Percentiles rank a stretch among this genome's conserved stretches.
These are phyloP conservation scores for Drosophila falleni DNA, from an alignment of 2,888 invertebrate genomes.

Conservation along the genomic window DNA sequence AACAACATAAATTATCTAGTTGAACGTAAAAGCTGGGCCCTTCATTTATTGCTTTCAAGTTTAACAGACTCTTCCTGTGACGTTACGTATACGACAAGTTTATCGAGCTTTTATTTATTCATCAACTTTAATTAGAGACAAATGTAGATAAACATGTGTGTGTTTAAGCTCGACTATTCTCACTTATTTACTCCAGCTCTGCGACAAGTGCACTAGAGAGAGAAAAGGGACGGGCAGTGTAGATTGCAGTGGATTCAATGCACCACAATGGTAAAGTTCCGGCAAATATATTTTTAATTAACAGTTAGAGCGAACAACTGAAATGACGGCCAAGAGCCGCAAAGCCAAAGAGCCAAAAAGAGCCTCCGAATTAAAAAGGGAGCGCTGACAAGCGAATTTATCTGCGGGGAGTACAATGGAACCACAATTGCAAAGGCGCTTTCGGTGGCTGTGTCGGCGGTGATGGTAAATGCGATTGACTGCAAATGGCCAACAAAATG, in stretches of 20 bases:
- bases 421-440: constrained; percentile 43
- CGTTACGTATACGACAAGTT: constrained; percentile 55
- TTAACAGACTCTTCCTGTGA: neutral
- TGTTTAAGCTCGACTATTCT: constrained; percentile 7
- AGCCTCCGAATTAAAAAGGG: neutral
- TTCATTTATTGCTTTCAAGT: neutral
- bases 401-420: constrained; percentile 29
- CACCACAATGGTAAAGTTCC: constrained; percentile 51
- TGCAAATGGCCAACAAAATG: constrained; percentile 75
- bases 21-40: too few species aligned
- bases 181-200: constrained; percentile 6
- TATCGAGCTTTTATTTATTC: constrained; percentile 2
- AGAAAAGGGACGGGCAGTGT: constrained; percentile 3
- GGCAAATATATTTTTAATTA: constrained; percentile 73
- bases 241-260: constrained; percentile 34
- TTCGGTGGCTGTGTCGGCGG: constrained; percentile 1
- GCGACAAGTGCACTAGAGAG: constrained; percentile 32
- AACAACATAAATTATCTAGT: too few species aligned
- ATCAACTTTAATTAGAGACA: constrained; percentile 28
- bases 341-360: constrained; percentile 28
- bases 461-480: constrained; percentile 61
- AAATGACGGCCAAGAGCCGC: constrained; percentile 61
- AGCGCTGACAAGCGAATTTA: constrained; percentile 58
- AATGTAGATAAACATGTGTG: constrained; percentile 15
- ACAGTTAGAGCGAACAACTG: constrained; percentile 53